Evolutionary conservation across 2,888 invertebrate genomes (phyloP).

Genomic region (Aspidapion aeneum): DNA sequence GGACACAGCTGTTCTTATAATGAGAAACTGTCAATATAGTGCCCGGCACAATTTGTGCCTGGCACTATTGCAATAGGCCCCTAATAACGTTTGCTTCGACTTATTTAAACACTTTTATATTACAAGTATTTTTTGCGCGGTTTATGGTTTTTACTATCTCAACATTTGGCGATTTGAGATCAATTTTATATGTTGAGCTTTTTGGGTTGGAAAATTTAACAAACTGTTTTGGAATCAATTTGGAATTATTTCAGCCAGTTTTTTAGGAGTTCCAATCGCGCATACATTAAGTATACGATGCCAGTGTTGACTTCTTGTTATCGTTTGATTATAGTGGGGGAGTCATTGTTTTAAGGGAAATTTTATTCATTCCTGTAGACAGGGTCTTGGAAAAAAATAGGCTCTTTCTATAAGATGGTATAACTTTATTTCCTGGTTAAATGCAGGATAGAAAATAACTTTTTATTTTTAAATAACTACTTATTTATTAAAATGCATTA

Average conservation of each 20-base stretch:
- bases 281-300: constrained; percentile 36
- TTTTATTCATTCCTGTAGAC: constrained; percentile 38
- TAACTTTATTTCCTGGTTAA: no score
- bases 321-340: constrained; percentile 39
- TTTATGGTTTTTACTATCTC: constrained; percentile 72
- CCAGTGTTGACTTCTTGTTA: constrained; percentile 29
- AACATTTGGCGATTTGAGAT: constrained; percentile 69
- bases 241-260: constrained; percentile 84
- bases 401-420: no score
- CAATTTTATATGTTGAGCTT: constrained; percentile 83
- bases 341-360: constrained; percentile 34
- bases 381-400: constrained; percentile 31
- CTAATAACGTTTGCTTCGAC: constrained; percentile 55
- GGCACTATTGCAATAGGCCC: no score
- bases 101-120: constrained; percentile 45
- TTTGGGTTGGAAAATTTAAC: constrained; percentile 89
- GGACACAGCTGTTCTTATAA: no score
- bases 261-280: constrained; percentile 61
- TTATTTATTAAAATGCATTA: no score
- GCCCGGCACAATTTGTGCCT: no score
- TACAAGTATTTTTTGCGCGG: constrained; percentile 57
- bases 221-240: constrained; percentile 87
- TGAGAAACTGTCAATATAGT: no score
- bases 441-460: no score
- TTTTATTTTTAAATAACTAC: no score